These are phyloP conservation scores for Agraylea sexmaculata DNA, from an alignment of 1,140 invertebrate species.

Conservation along the genomic window DNA sequence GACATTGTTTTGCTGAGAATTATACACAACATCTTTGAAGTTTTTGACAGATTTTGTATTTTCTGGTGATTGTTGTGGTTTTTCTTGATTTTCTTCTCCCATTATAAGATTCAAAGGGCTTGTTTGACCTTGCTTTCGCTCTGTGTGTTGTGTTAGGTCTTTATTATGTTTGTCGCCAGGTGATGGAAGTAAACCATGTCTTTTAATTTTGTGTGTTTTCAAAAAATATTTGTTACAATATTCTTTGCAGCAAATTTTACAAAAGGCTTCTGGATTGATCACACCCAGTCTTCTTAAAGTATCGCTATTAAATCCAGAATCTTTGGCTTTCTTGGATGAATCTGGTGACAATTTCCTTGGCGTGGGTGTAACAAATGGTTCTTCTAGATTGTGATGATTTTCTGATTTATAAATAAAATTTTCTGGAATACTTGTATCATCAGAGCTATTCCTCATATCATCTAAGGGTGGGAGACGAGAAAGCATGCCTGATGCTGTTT, in stretches of 20 bases:
- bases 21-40: conserved; percentile 21
- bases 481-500: conserved; percentile 8
- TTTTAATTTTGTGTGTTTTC: conserved; percentile 78
- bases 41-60: conserved; percentile 30
- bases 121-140: conserved; percentile 41
- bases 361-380: conserved; percentile 38
- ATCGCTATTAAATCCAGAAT: conserved; percentile 53
- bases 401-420: conserved; percentile 24
- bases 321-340: conserved; percentile 48
- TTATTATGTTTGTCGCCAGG: conserved; percentile 41
- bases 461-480: conserved; percentile 21
- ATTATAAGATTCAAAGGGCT: conserved; percentile 53
- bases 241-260: conserved; percentile 90
- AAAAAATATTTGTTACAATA: conserved; percentile 93
- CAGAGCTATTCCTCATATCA: conserved; percentile 22
- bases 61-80: conserved; percentile 24
- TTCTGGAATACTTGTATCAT: conserved; percentile 28
- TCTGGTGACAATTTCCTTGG: conserved; percentile 48
- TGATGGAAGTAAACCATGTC: conserved; percentile 58
- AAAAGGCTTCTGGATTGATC: conserved; percentile 79
- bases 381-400: conserved; percentile 40
- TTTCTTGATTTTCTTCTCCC: conserved; percentile 26
- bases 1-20: conserved; percentile 35
- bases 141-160: conserved; percentile 28
- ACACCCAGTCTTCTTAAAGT: conserved; percentile 63